Percentiles rank a stretch among this genome's conserved stretches.
phyloP scores from a whole-genome alignment of 2,888 invertebrate species.

The Pristionchus mayeri region DNA sequence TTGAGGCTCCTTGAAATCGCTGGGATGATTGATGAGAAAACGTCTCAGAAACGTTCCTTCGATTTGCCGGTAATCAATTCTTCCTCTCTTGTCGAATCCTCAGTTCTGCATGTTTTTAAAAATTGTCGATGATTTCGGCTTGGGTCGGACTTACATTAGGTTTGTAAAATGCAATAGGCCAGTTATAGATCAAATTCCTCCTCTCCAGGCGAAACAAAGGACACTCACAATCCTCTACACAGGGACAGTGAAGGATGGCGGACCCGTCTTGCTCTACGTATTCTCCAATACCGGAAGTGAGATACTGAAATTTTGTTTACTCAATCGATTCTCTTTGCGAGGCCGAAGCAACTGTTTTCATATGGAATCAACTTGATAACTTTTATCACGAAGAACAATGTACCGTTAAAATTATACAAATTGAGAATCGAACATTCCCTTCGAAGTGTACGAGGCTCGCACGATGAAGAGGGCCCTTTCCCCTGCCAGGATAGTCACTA shows the following conservation, averaged over 20 bases:
- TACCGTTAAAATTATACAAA: too few species aligned
- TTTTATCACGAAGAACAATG: too few species aligned
- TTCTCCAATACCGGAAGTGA: constrained; percentile 19
- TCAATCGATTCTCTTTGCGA: too few species aligned
- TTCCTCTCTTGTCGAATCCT: background rate
- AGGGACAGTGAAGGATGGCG: background rate
- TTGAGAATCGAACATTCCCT: constrained; percentile 5
- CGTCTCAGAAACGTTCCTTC: background rate
- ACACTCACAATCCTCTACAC: background rate
- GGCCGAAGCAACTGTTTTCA: too few species aligned
- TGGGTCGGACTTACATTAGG: too few species aligned
- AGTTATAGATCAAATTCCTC: background rate
- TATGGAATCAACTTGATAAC: too few species aligned
- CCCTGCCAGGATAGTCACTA: background rate
- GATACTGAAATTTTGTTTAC: background rate
- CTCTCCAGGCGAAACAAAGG: background rate
- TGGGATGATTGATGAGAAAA: background rate
- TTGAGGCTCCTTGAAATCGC: background rate
- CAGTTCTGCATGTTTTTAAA: background rate
- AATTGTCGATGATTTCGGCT: background rate
- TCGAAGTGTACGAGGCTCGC: constrained; percentile 22
- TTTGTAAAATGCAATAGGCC: too few species aligned
- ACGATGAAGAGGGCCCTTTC: background rate
- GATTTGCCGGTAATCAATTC: constrained; percentile 5
- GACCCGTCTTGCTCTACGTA: background rate